These are phyloP conservation scores for Heterotis niloticus DNA, from an alignment of 2,113 vertebrate species.

Conservation along the genomic window DNA sequence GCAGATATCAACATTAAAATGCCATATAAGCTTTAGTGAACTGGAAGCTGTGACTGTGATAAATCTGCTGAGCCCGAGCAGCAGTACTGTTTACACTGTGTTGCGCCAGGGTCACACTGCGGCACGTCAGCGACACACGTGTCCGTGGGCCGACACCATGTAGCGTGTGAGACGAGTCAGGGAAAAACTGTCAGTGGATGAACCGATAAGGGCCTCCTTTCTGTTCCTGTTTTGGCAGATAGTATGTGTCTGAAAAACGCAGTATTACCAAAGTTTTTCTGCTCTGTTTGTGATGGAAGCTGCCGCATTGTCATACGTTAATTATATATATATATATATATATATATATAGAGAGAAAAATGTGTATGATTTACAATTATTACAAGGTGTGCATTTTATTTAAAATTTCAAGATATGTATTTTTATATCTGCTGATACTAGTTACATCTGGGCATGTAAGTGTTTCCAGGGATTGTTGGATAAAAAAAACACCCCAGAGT, in stretches of 20 bases:
- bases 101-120: background rate
- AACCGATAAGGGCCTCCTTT: slow-evolving; percentile 24
- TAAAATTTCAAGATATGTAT: slow-evolving; percentile 31
- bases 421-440: slow-evolving; percentile 26
- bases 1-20: slow-evolving; percentile 24
- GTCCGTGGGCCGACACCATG: slow-evolving; percentile 25
- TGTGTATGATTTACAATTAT: slow-evolving; percentile 17
- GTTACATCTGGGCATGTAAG: background rate
- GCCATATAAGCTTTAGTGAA: slow-evolving; percentile 23
- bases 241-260: slow-evolving; percentile 33
- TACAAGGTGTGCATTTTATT: slow-evolving; percentile 29
- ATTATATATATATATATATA: slow-evolving; percentile 13
- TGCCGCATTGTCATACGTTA: slow-evolving; percentile 25
- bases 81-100: slow-evolving; percentile 38
- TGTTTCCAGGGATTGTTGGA: background rate
- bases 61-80: slow-evolving; percentile 25
- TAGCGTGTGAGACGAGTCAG: slow-evolving; percentile 33
- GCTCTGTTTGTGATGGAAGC: slow-evolving; percentile 28
- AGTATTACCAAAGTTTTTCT: slow-evolving; percentile 42
- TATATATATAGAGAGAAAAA: too few relatives aligned
- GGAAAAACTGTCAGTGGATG: slow-evolving; percentile 28
- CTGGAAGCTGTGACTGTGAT: slow-evolving; percentile 32
- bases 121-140: slow-evolving; percentile 25
- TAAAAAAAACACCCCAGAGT: background rate
- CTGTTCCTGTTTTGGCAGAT: slow-evolving; percentile 34